Conservation (phyloP, 1,140 invertebrate genomes). For the Centruroides vittatus region DNA sequence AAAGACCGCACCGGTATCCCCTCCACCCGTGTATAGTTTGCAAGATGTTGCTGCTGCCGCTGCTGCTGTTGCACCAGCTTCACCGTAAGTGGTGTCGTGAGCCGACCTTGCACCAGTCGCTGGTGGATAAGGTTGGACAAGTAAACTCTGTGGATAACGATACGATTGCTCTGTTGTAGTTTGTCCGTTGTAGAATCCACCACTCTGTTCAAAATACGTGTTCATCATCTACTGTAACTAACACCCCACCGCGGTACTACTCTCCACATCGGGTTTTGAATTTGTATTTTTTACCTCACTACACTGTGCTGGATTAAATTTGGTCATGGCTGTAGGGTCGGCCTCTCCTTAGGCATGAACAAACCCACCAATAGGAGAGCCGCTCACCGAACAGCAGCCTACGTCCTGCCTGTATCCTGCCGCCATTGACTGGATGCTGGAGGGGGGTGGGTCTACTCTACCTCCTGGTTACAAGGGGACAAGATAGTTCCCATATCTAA, state of each 20-base stretch:
- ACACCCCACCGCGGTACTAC: slow-evolving; percentile 18
- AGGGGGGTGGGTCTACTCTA: too few relatives aligned
- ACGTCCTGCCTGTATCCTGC: too few relatives aligned
- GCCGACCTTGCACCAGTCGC: slow-evolving; percentile 48
- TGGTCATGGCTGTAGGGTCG: slow-evolving; percentile 5
- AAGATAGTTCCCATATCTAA: too few relatives aligned
- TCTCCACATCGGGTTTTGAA: slow-evolving; percentile 23
- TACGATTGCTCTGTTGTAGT: slow-evolving; percentile 45
- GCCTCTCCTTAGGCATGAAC: slow-evolving; percentile 17
- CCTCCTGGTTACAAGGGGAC: too few relatives aligned
- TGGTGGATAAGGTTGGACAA: slow-evolving; percentile 22
- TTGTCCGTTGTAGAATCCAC: slow-evolving; percentile 76
- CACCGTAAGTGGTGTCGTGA: slow-evolving; percentile 47
- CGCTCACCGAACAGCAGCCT: background rate
- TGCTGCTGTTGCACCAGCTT: slow-evolving; percentile 25
- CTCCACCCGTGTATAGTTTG: slow-evolving; percentile 49
- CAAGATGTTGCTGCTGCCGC: slow-evolving; percentile 55
- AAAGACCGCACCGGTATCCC: slow-evolving; percentile 11
- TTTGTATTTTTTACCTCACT: slow-evolving; percentile 24
- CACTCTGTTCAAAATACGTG: slow-evolving; percentile 83
- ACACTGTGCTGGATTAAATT: slow-evolving; percentile 26
- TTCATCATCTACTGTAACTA: slow-evolving; percentile 49
- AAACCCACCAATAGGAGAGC: slow-evolving; percentile 22
- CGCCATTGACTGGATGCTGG: too few relatives aligned
- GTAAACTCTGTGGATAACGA: slow-evolving; percentile 56